Percentiles rank a stretch among this genome's conserved stretches.
Evolutionary conservation across 2,797 vertebrate genomes (phyloP).

Genomic region (Sebastes umbrosus): DNA sequence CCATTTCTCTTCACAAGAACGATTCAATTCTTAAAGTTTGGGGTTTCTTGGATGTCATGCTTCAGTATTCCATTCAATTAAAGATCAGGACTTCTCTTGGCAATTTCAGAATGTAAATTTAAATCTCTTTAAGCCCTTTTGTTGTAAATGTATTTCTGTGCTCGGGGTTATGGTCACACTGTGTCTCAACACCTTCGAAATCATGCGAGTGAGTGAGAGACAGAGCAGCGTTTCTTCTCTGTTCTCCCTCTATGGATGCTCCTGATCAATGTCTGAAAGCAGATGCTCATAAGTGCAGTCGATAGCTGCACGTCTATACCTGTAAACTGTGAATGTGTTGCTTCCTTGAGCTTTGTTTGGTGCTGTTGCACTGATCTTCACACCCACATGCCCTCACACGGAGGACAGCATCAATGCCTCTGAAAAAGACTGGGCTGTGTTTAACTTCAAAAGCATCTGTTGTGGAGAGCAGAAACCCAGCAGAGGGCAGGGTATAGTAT

Average conservation of each 20-base stretch:
- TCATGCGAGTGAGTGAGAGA: background rate
- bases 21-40: background rate
- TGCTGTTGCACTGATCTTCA: background rate
- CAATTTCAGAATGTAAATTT: background rate
- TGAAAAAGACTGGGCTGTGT: background rate
- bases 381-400: background rate
- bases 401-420: background rate
- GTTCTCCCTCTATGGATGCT: background rate
- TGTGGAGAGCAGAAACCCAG: background rate
- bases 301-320: background rate
- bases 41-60: background rate
- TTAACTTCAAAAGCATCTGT: background rate
- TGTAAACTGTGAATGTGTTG: background rate
- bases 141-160: background rate
- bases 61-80: background rate
- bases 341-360: background rate
- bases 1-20: background rate
- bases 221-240: background rate
- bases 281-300: background rate
- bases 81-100: background rate
- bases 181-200: background rate
- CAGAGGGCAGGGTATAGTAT: background rate
- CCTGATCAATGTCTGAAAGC: background rate
- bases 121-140: background rate
- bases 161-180: background rate